Percentiles rank a stretch among this genome's conserved stretches.
phyloP scores from a whole-genome alignment of 1,140 invertebrate genomes.

The Oryzaephilus surinamensis region DNA sequence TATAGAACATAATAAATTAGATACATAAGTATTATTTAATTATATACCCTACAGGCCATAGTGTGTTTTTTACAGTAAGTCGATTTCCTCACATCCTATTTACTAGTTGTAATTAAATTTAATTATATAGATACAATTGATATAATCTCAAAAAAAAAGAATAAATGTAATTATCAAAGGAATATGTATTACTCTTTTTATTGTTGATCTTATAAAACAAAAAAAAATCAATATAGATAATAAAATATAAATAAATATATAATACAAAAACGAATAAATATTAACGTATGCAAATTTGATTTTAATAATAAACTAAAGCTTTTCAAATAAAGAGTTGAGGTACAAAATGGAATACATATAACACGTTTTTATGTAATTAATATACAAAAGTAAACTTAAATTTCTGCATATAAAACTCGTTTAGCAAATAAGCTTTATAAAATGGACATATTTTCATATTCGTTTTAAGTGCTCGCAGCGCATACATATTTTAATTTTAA shows the following conservation, averaged over 20 bases:
- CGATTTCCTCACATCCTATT: constrained; percentile 18
- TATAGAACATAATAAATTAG: constrained; percentile 33
- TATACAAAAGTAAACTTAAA: constrained; percentile 15
- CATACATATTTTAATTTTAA: constrained; percentile 14
- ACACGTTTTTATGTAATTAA: constrained; percentile 15
- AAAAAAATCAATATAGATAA: too few species aligned
- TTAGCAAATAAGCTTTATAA: constrained; percentile 14
- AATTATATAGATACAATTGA: constrained; percentile 14
- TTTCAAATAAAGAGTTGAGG: constrained; percentile 6
- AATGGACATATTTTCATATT: constrained; percentile 13
- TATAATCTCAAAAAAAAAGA: constrained; percentile 10
- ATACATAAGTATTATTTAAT: constrained; percentile 34
- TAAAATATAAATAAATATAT: too few species aligned
- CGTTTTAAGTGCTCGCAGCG: constrained; percentile 9
- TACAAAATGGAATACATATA: constrained; percentile 14
- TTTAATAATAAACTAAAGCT: too few species aligned
- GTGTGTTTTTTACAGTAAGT: constrained; percentile 11
- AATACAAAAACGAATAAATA: too few species aligned
- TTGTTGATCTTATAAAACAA: too few species aligned
- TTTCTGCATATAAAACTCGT: constrained; percentile 16
- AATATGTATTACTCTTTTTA: too few species aligned
- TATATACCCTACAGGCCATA: constrained; percentile 18
- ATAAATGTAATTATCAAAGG: constrained; percentile 14
- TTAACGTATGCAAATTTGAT: too few species aligned
- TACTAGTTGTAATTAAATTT: constrained; percentile 15